Base-by-base conservation (phyloP, 2,113 vertebrate species). In the Sterrhoptilus dennistouni region DNA sequence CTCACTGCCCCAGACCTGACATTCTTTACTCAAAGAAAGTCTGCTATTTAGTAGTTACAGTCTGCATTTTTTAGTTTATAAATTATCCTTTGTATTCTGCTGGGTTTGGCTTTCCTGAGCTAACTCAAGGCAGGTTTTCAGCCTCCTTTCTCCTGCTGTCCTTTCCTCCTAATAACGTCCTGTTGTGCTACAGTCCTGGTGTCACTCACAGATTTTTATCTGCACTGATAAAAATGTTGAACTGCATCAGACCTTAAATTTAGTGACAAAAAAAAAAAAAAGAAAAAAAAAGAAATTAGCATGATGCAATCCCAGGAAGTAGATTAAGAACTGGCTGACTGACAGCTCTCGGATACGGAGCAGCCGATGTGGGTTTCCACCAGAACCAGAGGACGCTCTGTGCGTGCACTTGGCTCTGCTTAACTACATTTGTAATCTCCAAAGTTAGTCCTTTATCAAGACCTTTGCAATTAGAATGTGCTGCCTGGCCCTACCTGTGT, bases 241-340 rank as follows among this genome's bases (percentile, higher is more conserved):
- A 69, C 80, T 71, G 93, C 94, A 95, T 95, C 95, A 97, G 93
- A 64, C 91, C 93, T 96, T 94, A 97, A 95, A 96, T 97, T 83
- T 97, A 96, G 95, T 95, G 96, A 86, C 94, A 74, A 78, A 78
- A 74, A 85, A 64, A 75, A 76, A 80, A 72, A 71, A 85, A 49
- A 38, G 5, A 38, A 38, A 38, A 38, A 38, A 38, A 38, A 38
- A 38, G 12, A 79, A 74, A 69, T 47, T 45, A 88, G 89, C 64
- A 92, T 96, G 96, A 95, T 95, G 96, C 96, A 97, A 94, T 97
- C 53, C 68, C 95, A 96, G 95, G 94, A 95, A 96, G 96, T 60
- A 70, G 93, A 57, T 92, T 5, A 81, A 95, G 91, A 95, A 64
- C 90, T 93, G 92, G 83, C 90, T 85, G 86, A 88, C 21, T 93